Evolutionary conservation across 2,888 invertebrate species (phyloP), one percentile per base, ranked within the genome.

Genomic region (Ditula angustiorana): DNA sequence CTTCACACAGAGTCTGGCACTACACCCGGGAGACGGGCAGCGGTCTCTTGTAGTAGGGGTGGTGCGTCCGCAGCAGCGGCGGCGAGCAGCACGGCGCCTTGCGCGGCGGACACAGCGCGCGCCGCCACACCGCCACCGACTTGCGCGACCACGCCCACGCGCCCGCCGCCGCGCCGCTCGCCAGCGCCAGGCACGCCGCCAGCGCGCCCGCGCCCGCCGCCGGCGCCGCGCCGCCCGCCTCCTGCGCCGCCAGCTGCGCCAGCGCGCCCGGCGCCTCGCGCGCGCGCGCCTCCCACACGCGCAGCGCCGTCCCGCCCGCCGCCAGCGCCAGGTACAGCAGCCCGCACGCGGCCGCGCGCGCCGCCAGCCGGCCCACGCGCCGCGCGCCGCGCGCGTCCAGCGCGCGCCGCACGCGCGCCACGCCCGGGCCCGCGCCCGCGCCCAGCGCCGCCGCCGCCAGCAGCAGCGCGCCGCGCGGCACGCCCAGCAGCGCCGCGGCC

Each of bases 261-360:
- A 92, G 69, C 5, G 85, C 87, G 52, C 86, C 82, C 80, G 90
- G 92, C 35, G 87, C 80, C 37, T 93, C 94, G 74, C 85, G 88
- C 72, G 80, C 89, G 77, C 88, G 94, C 69, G 93, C 94, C 81
- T 90, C 95, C 78, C 95, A 94, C 68, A 95, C 92, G 62, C 95
- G 93, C 74, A 96, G 96, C 21, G 94, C 95, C n/a, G 97, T 94
- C 61, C 95, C 95, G 16, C 95, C 93, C 8, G 95, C 93, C 11
- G 96, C 96, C 11, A 97, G 95, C 19, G 96, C 85, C 13, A 96
- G 94, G 86, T 97, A 98, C 13, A 97, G 92, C 1, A 96, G 88
- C 1, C 96, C 96, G 75, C 97, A 97, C 2, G 96, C 94, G 1
- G 96, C 96, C 66, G 97, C 95, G 24, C 97, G 94, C 41, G 96